A percentile compares a stretch with the other conserved stretches of the same genome.
Conservation (phyloP, 2,113 vertebrate species). For the Numida meleagris region DNA sequence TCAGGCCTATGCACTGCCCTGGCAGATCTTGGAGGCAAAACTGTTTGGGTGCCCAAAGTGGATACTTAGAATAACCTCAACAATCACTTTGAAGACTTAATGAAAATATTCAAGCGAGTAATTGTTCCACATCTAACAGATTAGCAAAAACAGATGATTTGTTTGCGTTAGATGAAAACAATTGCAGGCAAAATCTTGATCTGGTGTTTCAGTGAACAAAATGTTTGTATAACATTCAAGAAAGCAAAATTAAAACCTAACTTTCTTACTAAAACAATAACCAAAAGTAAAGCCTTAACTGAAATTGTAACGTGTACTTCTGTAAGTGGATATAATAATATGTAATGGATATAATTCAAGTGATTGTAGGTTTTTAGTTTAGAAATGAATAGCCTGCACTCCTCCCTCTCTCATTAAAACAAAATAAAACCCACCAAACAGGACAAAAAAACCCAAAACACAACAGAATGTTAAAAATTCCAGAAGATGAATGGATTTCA, state of each 20-base stretch:
- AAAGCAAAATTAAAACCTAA: background rate
- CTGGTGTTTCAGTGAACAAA: background rate
- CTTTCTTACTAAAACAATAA: background rate
- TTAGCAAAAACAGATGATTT: background rate
- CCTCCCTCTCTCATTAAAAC: background rate
- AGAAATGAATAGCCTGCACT: background rate
- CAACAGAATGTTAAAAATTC: background rate
- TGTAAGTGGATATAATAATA: background rate
- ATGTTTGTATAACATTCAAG: background rate
- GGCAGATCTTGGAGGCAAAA: background rate
- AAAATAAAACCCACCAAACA: background rate
- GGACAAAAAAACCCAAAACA: too few species aligned
- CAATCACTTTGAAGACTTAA: background rate
- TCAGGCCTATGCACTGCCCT: rapidly evolving
- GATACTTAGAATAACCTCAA: background rate
- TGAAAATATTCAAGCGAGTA: background rate
- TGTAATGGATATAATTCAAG: background rate
- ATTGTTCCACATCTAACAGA: background rate
- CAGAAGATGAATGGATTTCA: background rate
- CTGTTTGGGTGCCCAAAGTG: background rate
- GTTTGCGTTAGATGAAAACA: background rate
- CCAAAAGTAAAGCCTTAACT: background rate
- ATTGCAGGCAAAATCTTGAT: background rate
- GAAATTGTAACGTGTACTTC: background rate
- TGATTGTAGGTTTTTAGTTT: background rate